Conservation (phyloP, 2,113 vertebrate genomes). For the Atlantisia rogersi region DNA sequence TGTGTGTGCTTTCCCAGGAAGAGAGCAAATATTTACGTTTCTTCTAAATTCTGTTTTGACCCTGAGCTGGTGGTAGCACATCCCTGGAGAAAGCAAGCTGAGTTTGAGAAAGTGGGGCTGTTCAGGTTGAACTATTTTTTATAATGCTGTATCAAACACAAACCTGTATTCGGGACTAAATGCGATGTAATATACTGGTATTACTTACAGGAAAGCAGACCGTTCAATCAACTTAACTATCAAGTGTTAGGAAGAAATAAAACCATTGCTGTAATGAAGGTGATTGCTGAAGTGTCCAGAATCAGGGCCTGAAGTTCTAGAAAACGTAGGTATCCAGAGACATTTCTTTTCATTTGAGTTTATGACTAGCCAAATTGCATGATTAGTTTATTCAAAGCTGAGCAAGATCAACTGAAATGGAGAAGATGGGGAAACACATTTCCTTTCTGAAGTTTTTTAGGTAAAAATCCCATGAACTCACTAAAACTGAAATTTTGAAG, state of each 20-base stretch:
- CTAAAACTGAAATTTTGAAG: neutral
- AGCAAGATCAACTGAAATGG: neutral
- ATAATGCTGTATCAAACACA: neutral
- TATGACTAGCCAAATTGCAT: neutral
- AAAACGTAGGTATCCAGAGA: neutral
- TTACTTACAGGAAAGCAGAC: neutral
- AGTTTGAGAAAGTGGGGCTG: neutral
- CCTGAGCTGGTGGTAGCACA: neutral
- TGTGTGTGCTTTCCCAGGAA: neutral
- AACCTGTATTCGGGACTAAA: neutral
- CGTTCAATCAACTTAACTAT: neutral
- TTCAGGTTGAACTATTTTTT: neutral
- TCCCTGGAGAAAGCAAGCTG: neutral
- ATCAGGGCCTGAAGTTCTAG: neutral
- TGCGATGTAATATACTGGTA: neutral
- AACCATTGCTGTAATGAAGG: neutral
- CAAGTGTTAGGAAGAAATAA: neutral
- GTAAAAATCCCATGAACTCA: accelerated
- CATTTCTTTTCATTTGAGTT: neutral
- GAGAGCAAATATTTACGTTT: constrained; percentile 32
- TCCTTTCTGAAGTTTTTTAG: neutral
- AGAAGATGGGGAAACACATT: neutral
- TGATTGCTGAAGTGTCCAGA: neutral
- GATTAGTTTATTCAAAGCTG: neutral
- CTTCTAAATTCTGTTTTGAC: constrained; percentile 6